phyloP scores from a whole-genome alignment of 2,113 vertebrate genomes.

The human region GRCh38 chr3:135815001-135815500 shows the following conservation, averaged over 20 bases:
- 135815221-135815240: background rate
- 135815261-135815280: slow-evolving; percentile 33
- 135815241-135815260: background rate
- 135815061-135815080: background rate
- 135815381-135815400: background rate
- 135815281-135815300: background rate
- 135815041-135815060: background rate
- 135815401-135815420: background rate
- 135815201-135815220: background rate
- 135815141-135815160: background rate
- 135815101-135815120: background rate
- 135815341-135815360: slow-evolving; percentile 4
- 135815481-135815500: background rate
- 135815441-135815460: background rate
- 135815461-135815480: background rate
- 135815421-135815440: background rate
- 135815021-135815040: background rate
- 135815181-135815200: background rate
- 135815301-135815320: background rate
- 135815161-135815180: background rate
- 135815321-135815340: slow-evolving; percentile 27
- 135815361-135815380: background rate
- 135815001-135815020: background rate
- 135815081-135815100: background rate
- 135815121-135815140: background rate